Evolutionary conservation across 2,113 vertebrate species (phyloP).

Genomic region (Herpailurus yagouaroundi): DNA sequence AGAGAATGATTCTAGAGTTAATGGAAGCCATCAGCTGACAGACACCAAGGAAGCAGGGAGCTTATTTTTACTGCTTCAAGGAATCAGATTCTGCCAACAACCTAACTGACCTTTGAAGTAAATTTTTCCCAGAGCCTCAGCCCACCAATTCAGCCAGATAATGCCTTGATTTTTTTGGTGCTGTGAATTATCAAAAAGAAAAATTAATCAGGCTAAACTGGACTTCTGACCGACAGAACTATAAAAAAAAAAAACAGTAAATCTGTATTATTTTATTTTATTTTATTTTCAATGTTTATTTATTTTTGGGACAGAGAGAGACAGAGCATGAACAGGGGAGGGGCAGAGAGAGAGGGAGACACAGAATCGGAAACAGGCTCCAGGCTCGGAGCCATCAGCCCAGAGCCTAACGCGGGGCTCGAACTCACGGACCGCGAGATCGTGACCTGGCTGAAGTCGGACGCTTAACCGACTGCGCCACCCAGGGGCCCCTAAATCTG

Average conservation of each 20-base stretch:
- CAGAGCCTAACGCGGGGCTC: no score
- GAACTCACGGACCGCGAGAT: no score
- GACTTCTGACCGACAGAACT: background rate
- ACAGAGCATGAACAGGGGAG: no score
- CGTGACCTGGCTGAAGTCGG: no score
- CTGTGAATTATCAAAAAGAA: background rate
- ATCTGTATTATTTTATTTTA: background rate
- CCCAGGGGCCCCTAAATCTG: no score
- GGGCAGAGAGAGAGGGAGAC: no score
- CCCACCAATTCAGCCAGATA: rapidly evolving
- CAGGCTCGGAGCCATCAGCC: no score
- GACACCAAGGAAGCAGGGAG: background rate
- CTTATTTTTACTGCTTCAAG: background rate
- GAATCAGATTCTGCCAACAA: background rate
- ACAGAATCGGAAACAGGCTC: no score
- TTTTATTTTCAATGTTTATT: no score
- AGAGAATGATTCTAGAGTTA: background rate
- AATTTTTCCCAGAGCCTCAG: background rate
- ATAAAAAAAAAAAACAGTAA: background rate
- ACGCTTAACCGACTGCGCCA: no score
- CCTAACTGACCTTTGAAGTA: background rate
- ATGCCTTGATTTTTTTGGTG: background rate
- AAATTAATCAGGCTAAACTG: background rate
- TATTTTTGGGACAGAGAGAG: no score
- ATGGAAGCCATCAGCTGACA: background rate